Conservation (phyloP, 1,140 invertebrate genomes). For the Gonatopus flavifemur region DNA sequence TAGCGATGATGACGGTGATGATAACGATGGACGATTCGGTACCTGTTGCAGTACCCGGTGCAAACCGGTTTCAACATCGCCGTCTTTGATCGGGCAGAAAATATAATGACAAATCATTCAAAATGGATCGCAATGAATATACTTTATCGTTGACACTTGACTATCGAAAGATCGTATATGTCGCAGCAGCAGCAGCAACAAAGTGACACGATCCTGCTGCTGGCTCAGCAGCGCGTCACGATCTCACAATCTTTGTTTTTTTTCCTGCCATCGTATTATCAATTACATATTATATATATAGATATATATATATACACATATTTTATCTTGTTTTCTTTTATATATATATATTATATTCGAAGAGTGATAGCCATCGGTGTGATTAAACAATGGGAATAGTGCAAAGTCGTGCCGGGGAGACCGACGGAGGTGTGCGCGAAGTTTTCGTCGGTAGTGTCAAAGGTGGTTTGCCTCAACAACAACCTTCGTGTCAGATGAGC, state of each 20-base stretch:
- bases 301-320: neutral
- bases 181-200: slow-evolving; percentile 2
- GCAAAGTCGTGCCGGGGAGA: slow-evolving; percentile 42
- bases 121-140: slow-evolving; percentile 12
- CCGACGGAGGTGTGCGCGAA: slow-evolving; percentile 37
- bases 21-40: slow-evolving; percentile 20
- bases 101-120: slow-evolving; percentile 1
- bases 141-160: slow-evolving; percentile 22
- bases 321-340: neutral
- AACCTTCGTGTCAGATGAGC: slow-evolving; percentile 40
- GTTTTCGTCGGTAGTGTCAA: slow-evolving; percentile 38
- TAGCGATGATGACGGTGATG: no score
- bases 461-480: slow-evolving; percentile 37
- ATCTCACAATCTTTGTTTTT: no score
- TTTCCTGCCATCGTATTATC: neutral
- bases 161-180: slow-evolving; percentile 10
- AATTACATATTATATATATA: neutral
- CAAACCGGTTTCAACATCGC: slow-evolving; percentile 6
- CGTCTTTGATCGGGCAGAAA: slow-evolving; percentile 8
- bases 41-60: slow-evolving; percentile 23
- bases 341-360: neutral
- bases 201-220: slow-evolving; percentile 1
- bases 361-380: neutral
- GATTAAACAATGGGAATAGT: slow-evolving; percentile 50
- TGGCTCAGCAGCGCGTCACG: no score